These are phyloP conservation scores for Tinamus major DNA, from an alignment of 2,797 vertebrate species.

Conservation along the genomic window DNA sequence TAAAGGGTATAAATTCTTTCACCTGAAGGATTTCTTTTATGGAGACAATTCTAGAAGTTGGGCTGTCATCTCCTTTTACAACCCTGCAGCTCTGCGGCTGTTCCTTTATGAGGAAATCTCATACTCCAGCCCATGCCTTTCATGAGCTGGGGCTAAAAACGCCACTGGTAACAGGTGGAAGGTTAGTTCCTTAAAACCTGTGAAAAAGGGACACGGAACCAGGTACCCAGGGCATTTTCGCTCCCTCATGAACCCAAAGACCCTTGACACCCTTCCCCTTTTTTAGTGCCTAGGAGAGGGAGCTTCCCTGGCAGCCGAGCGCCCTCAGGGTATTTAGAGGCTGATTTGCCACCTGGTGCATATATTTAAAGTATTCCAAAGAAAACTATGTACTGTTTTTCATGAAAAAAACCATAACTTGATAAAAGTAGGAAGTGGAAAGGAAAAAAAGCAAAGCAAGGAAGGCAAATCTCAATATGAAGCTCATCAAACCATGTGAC, in stretches of 20 bases:
- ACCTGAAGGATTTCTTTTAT: neutral
- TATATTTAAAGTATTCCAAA: neutral
- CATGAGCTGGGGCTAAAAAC: neutral
- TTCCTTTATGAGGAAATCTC: neutral
- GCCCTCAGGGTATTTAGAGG: neutral
- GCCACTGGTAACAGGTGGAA: neutral
- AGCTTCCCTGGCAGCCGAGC: neutral
- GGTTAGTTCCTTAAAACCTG: neutral
- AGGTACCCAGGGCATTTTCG: fast-evolving
- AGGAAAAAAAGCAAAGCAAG: neutral
- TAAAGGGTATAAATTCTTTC: neutral
- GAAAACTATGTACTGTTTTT: neutral
- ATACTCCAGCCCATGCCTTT: neutral
- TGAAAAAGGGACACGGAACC: neutral
- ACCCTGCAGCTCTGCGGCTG: neutral
- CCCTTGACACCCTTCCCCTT: neutral
- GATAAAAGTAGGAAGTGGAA: neutral
- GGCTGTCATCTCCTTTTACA: neutral
- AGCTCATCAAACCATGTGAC: fast-evolving
- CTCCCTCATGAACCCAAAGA: neutral
- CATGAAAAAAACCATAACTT: neutral
- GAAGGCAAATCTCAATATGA: neutral
- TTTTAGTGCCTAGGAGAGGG: neutral
- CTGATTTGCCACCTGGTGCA: neutral
- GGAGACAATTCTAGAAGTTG: neutral